Percentiles rank a stretch among this genome's conserved stretches.
Conservation (phyloP, 1,140 invertebrate genomes). For the Dreissena polymorpha region DNA sequence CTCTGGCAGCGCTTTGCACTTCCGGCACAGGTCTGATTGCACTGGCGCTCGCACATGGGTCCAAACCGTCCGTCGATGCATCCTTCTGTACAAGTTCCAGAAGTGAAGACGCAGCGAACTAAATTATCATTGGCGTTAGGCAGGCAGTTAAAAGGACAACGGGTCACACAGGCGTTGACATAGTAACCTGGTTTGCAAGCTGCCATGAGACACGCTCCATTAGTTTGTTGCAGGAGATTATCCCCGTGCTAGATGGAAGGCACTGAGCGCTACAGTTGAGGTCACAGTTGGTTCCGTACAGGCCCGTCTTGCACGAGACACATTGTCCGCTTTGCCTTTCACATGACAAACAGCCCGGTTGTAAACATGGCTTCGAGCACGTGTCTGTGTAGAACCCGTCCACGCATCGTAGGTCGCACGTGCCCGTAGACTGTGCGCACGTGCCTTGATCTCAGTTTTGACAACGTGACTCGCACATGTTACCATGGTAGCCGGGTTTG, state of each 20-base stretch:
- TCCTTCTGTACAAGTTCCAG: background rate
- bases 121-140: too few relatives aligned
- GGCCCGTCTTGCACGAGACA: slow-evolving; percentile 12
- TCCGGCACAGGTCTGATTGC: slow-evolving; percentile 14
- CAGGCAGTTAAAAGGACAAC: too few relatives aligned
- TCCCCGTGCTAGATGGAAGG: background rate
- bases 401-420: slow-evolving; percentile 8
- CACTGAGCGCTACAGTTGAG: background rate
- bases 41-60: background rate
- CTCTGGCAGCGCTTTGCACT: too few relatives aligned
- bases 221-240: background rate
- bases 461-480: background rate
- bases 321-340: slow-evolving; percentile 18
- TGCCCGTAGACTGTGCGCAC: slow-evolving; percentile 9
- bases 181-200: too few relatives aligned
- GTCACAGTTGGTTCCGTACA: slow-evolving; percentile 3
- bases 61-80: slow-evolving; percentile 22
- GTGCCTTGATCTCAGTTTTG: background rate
- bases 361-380: background rate
- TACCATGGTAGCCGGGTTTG: slow-evolving; percentile 10
- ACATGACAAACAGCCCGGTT: slow-evolving; percentile 32
- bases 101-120: too few relatives aligned
- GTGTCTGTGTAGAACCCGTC: slow-evolving; percentile 17
- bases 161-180: too few relatives aligned
- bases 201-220: too few relatives aligned